phyloP scores from a whole-genome alignment of 2,888 invertebrate species.

The Carcina quercana region DNA sequence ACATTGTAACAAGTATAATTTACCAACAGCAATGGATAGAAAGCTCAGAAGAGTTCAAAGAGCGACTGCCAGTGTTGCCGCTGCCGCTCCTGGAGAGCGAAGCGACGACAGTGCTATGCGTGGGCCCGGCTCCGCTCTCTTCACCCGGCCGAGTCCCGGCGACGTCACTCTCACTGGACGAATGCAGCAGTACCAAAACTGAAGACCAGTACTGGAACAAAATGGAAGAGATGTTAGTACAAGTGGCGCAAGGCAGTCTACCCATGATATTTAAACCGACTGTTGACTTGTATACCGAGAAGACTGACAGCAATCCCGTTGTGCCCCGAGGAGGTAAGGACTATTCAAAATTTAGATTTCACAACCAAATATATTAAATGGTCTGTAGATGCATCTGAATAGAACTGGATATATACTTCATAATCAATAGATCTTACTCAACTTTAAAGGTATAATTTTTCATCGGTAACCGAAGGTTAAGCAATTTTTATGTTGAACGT shows the following conservation, averaged over 20 bases:
- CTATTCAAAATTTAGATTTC: too few species aligned
- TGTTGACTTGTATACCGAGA: conserved; percentile 80
- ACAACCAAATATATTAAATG: too few species aligned
- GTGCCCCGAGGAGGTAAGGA: conserved; percentile 81
- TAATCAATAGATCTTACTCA: too few species aligned
- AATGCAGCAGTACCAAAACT: conserved; percentile 32
- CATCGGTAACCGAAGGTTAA: too few species aligned
- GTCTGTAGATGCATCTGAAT: too few species aligned
- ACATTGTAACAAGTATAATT: too few species aligned
- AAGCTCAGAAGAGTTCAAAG: conserved; percentile 45
- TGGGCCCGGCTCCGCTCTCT: conserved; percentile 72
- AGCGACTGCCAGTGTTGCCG: conserved; percentile 77
- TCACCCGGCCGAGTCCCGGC: conserved; percentile 73
- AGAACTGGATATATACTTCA: too few species aligned
- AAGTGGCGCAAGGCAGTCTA: conserved; percentile 78
- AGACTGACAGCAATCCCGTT: conserved; percentile 79
- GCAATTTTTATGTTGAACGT: too few species aligned
- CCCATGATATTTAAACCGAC: conserved; percentile 88
- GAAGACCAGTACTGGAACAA: conserved; percentile 77
- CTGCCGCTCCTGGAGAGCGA: conserved; percentile 82
- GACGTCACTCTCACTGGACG: conserved; percentile 57
- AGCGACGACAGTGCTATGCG: conserved; percentile 80
- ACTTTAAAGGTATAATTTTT: too few species aligned
- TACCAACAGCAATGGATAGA: conserved; percentile 63
- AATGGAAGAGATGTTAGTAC: conserved; percentile 85